Base-by-base conservation (phyloP, 2,888 invertebrate genomes). In the Scaptomyza parva region DNA sequence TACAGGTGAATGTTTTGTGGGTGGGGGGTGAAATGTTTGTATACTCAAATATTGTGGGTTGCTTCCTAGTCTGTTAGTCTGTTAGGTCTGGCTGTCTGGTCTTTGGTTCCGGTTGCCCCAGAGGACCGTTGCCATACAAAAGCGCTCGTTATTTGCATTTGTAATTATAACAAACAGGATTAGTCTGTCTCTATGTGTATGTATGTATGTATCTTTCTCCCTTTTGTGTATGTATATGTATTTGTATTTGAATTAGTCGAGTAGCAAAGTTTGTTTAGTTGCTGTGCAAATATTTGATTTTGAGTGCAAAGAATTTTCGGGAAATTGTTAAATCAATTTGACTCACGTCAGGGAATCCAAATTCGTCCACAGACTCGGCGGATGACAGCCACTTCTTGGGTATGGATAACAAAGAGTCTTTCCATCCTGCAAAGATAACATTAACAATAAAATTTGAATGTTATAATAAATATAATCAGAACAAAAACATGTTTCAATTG, bases 301-400 rank as follows among this genome's bases (percentile, higher is more conserved):
- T 51, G 64, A 24, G 60, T 44, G 65, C 30, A 64, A 71, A 74
- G 63, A 62, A 74, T 70, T 61, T 40, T 37, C n/a, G n/a, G n/a
- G 70, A 67, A 72, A 68, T 80, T 80, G 63, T 80, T 76, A 69
- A 84, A 80, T 83, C 73, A 74, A 86, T 78, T 80, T 71, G 33
- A 92, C 92, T 91, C 83, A 92, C 92, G 78, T 90, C 89, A 88
- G 92, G 91, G 88, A 92, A 92, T 89, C 92, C 92, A 80, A 85
- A 91, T 82, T 92, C 92, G 90, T 91, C 92, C 53, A 90, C 90
- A 59, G 91, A 88, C 68, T 91, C 91, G 73, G 90, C 88, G 65
- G 92, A 90, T 75, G 93, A 92, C 86, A 95, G 93, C 94, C 95
- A 95, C 88, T 94, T 94, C 91, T 95, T 95, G 74, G 95, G 95